These are phyloP conservation scores for Aegithalos caudatus DNA, from an alignment of 2,113 vertebrate species.

Conservation along the genomic window DNA sequence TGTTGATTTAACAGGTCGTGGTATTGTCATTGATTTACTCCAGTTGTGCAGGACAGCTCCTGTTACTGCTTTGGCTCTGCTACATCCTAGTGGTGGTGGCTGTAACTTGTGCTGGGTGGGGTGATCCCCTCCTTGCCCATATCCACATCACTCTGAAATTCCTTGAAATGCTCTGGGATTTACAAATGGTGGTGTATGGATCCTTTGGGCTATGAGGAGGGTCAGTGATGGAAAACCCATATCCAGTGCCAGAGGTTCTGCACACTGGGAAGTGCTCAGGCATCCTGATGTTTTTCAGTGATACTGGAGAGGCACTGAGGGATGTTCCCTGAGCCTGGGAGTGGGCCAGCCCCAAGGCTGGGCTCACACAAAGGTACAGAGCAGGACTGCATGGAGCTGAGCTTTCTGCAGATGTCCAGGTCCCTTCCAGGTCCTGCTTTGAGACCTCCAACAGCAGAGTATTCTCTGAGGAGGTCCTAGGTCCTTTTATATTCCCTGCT, in stretches of 20 bases:
- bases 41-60: background rate
- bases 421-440: background rate
- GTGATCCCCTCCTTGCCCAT: background rate
- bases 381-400: background rate
- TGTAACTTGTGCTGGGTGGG: background rate
- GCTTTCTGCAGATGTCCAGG: background rate
- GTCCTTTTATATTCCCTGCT: background rate
- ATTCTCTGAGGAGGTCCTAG: background rate
- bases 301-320: background rate
- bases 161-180: background rate
- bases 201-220: background rate
- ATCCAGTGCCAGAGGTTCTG: background rate
- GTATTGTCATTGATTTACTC: background rate
- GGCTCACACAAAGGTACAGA: background rate
- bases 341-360: background rate
- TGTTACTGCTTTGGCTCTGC: background rate
- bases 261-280: background rate
- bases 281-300: background rate
- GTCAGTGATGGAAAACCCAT: background rate
- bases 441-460: background rate
- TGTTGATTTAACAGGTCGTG: background rate
- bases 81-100: background rate
- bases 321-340: background rate
- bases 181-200: background rate
- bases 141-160: background rate